A percentile compares a stretch with the other conserved stretches of the same genome.
Conservation (phyloP, 1,140 invertebrate genomes). For the Drosophila chauvacae region DNA sequence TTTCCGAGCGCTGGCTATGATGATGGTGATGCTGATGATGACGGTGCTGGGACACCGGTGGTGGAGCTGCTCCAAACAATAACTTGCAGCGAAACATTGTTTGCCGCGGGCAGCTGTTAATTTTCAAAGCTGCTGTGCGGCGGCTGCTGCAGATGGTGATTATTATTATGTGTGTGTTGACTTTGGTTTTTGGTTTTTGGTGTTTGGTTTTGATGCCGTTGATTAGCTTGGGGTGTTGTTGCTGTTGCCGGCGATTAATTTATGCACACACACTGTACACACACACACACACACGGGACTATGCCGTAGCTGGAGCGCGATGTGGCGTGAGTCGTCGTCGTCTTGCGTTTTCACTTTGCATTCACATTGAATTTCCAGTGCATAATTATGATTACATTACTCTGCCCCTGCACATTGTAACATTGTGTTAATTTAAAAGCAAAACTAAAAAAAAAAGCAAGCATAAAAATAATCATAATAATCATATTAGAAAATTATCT, state of each 20-base stretch:
- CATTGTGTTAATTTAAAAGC: constrained; percentile 33
- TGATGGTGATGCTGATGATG: neutral
- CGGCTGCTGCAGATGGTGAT: constrained; percentile 8
- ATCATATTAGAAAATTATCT: constrained; percentile 4
- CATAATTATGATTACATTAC: constrained; percentile 63
- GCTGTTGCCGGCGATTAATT: constrained; percentile 45
- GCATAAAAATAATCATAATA: constrained; percentile 5
- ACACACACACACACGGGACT: constrained; percentile 4
- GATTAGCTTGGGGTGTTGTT: constrained; percentile 39
- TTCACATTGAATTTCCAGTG: constrained; percentile 71
- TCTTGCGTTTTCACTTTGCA: constrained; percentile 70
- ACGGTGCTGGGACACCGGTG: neutral
- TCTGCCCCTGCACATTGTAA: constrained; percentile 25
- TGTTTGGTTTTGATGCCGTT: constrained; percentile 18
- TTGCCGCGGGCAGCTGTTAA: constrained; percentile 39
- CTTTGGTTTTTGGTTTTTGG: constrained; percentile 25
- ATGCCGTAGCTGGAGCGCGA: neutral
- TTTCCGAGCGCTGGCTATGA: constrained; percentile 2
- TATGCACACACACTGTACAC: constrained; percentile 38
- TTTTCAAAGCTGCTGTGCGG: constrained; percentile 16
- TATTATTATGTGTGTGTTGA: constrained; percentile 30
- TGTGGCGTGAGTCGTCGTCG: constrained; percentile 43
- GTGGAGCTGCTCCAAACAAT: constrained; percentile 22
- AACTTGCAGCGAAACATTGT: constrained; percentile 55
- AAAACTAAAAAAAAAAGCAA: constrained; percentile 8